These are phyloP conservation scores for Elmis aenea DNA, from an alignment of 2,888 invertebrate genomes.

Conservation along the genomic window DNA sequence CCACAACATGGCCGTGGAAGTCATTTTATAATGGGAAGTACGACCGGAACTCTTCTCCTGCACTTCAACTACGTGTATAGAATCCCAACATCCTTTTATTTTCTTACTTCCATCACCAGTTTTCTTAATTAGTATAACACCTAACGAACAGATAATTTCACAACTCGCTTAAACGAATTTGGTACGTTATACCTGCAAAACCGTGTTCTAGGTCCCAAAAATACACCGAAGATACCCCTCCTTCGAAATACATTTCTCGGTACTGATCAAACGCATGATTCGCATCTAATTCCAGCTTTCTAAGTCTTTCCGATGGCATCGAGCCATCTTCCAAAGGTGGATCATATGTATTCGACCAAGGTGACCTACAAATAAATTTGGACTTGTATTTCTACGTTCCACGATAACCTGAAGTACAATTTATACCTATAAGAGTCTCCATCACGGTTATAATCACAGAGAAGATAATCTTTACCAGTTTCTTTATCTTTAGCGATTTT, in stretches of 20 bases:
- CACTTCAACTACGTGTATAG: constrained; percentile 98
- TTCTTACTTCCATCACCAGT: constrained; percentile 97
- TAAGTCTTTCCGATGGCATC: constrained; percentile 92
- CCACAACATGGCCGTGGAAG: constrained; percentile 99
- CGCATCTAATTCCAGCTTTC: constrained; percentile 95
- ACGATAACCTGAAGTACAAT: too few relatives aligned
- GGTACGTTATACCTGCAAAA: constrained; percentile 71
- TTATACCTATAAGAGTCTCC: constrained; percentile 97
- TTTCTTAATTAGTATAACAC: constrained; percentile 97
- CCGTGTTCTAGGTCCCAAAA: constrained; percentile 99
- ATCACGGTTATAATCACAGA: constrained; percentile 99
- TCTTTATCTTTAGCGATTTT: constrained; percentile 95
- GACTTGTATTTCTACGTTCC: background rate
- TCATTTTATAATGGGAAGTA: constrained; percentile 96
- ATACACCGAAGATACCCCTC: constrained; percentile 98
- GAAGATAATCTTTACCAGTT: constrained; percentile 92
- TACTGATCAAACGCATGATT: constrained; percentile 99
- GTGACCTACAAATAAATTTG: constrained; percentile 62
- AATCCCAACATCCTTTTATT: constrained; percentile 99
- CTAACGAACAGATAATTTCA: constrained; percentile 43
- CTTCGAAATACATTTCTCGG: constrained; percentile 98
- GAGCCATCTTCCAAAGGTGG: constrained; percentile 98
- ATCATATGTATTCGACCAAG: constrained; percentile 98
- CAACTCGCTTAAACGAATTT: constrained; percentile 1
- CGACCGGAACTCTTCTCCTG: constrained; percentile 93